phyloP scores from a whole-genome alignment of 2,113 vertebrate species.

The Ceuthmochares aereus region DNA sequence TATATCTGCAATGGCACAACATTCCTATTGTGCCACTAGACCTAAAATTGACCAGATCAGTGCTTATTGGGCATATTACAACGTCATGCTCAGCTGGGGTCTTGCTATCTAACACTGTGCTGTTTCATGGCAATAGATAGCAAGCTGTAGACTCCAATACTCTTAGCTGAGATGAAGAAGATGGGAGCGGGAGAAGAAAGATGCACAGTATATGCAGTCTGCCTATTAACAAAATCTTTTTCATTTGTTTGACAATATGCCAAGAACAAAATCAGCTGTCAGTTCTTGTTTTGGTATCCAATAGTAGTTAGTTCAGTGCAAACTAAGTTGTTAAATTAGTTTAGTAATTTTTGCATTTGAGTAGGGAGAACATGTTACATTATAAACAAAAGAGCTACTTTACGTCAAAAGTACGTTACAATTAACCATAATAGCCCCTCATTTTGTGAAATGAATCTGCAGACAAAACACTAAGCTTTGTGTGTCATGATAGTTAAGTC shows the following conservation, averaged over 20 bases:
- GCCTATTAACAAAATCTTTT: neutral
- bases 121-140: neutral
- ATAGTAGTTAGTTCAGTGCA: slow-evolving; percentile 5
- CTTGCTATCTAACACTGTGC: neutral
- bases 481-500: slow-evolving; percentile 13
- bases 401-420: slow-evolving; percentile 47
- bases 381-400: slow-evolving; percentile 39
- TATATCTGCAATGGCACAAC: neutral
- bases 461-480: slow-evolving; percentile 1
- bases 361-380: slow-evolving; percentile 23
- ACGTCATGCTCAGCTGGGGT: neutral
- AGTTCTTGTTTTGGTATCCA: neutral
- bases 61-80: neutral
- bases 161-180: neutral
- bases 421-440: slow-evolving; percentile 25
- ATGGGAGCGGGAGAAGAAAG: neutral
- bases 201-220: neutral
- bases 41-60: neutral
- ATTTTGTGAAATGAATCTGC: slow-evolving; percentile 47
- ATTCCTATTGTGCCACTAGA: neutral
- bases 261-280: neutral
- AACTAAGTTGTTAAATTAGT: slow-evolving; percentile 39
- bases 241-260: neutral
- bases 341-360: slow-evolving; percentile 26
- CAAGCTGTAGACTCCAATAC: neutral